Percentiles rank a stretch among this genome's conserved stretches.
These are phyloP conservation scores for Cheilinus undulatus DNA, from an alignment of 2,113 vertebrate species.

Conservation along the genomic window DNA sequence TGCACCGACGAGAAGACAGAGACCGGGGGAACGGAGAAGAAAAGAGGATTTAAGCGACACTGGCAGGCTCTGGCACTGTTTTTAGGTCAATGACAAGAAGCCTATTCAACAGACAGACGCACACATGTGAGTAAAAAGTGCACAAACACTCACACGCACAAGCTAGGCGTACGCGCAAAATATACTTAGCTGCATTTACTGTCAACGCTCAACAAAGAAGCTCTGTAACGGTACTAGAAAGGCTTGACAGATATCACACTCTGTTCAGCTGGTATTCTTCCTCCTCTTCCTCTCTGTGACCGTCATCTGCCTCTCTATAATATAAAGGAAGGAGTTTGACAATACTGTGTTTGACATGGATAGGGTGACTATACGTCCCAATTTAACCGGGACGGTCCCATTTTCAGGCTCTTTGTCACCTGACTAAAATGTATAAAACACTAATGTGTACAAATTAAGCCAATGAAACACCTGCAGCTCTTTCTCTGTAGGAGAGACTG, in stretches of 20 bases:
- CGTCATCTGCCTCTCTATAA: neutral
- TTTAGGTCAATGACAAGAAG: constrained; percentile 82
- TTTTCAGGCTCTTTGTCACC: too few relatives aligned
- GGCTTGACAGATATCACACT: constrained; percentile 38
- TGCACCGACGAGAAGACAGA: constrained; percentile 56
- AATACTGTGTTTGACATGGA: constrained; percentile 30
- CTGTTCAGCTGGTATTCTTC: constrained; percentile 25
- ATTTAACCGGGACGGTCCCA: too few relatives aligned
- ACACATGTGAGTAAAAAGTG: constrained; percentile 27
- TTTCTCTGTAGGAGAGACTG: too few relatives aligned
- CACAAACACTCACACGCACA: constrained; percentile 36
- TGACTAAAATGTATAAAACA: too few relatives aligned
- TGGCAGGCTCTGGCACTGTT: constrained; percentile 76
- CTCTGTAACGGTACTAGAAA: constrained; percentile 29
- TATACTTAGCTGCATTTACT: constrained; percentile 59
- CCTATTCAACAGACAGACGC: constrained; percentile 65
- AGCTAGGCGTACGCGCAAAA: constrained; percentile 25
- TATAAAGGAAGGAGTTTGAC: constrained; percentile 37
- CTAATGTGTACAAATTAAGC: too few relatives aligned
- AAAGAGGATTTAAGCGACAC: constrained; percentile 78
- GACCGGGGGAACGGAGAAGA: constrained; percentile 70
- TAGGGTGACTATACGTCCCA: too few relatives aligned
- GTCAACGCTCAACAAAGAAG: constrained; percentile 44
- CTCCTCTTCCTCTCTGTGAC: neutral
- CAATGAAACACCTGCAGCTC: too few relatives aligned